phyloP scores from a whole-genome alignment of 2,113 vertebrate species.

The Hassar affinis region DNA sequence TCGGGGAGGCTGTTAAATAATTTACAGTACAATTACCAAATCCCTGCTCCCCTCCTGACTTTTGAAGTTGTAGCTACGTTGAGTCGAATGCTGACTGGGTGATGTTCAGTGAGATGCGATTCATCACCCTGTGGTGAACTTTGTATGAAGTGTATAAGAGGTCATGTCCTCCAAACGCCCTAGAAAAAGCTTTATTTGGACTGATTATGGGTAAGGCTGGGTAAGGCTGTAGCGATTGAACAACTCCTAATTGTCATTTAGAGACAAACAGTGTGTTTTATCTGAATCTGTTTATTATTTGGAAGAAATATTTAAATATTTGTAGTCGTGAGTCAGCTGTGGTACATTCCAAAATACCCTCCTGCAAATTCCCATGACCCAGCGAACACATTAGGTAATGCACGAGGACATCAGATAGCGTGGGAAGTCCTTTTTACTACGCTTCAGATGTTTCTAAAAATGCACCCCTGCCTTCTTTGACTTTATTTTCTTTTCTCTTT shows the following conservation, averaged over 20 bases:
- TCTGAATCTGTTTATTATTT: neutral
- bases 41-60: neutral
- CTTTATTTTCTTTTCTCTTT: neutral
- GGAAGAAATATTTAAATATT: neutral
- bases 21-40: conserved; percentile 44
- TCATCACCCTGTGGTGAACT: conserved; percentile 12
- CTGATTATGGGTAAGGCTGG: neutral
- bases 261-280: neutral
- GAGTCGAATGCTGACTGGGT: neutral
- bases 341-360: neutral
- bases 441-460: neutral
- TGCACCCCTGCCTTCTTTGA: neutral
- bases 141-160: neutral
- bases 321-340: neutral
- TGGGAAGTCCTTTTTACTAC: neutral
- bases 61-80: conserved; percentile 9
- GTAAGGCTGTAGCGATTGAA: neutral
- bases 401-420: neutral
- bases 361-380: neutral
- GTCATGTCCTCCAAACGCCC: neutral
- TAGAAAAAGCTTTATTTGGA: neutral
- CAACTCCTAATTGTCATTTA: neutral
- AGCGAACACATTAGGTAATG: neutral
- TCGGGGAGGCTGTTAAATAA: conserved; percentile 42
- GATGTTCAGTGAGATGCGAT: conserved; percentile 26